Base-by-base conservation (phyloP, 2,888 invertebrate species). In the Andrena marginata region DNA sequence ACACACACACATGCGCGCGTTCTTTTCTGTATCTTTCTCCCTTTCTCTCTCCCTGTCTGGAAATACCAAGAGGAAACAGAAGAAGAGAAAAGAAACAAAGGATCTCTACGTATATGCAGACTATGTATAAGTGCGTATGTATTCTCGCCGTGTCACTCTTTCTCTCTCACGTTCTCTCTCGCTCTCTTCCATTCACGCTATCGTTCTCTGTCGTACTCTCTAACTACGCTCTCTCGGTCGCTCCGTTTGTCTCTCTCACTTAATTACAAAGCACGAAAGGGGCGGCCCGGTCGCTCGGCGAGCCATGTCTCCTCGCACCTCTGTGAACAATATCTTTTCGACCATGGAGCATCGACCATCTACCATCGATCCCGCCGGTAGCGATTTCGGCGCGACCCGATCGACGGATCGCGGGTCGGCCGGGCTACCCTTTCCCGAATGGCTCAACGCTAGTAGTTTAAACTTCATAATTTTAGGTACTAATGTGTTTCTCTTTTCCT, bases 401-500 rank as follows among this genome's bases (percentile, higher is more conserved):
- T 48, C 59, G 54, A 49, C 23, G 54, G 74, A 35, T 68, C 70
- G 68, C 73, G 72, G 62, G 79, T 20, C 77, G 63, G 64, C 35
- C 31, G 23, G 62, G 67, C 63, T 56, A 54, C 65, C 74, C 78
- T 59, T 78, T 64, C 67, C 35, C 71, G 20, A 64, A 23, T 73
- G 68, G 64, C 75, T 90, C 89, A 90, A 89, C 89, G 85, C 84
- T 91, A 90, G 62, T 89, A 90, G 88, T 91, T 20, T 82, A 62
- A 91, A 86, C 77, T 75, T 87, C 70, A 79, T 88, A 91, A 91
- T 85, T 84, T 91, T 91, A 90, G 91, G 91, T 91, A 91, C 89
- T 90, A 90, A 88, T 88, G 89, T 89, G 84, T 82, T 73, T 85
- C 74, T 60, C 82, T 56, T 85, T 77, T 60, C 82, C 60, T 80